phyloP scores from a whole-genome alignment of 2,113 vertebrate genomes.

The Delphinus delphis region DNA sequence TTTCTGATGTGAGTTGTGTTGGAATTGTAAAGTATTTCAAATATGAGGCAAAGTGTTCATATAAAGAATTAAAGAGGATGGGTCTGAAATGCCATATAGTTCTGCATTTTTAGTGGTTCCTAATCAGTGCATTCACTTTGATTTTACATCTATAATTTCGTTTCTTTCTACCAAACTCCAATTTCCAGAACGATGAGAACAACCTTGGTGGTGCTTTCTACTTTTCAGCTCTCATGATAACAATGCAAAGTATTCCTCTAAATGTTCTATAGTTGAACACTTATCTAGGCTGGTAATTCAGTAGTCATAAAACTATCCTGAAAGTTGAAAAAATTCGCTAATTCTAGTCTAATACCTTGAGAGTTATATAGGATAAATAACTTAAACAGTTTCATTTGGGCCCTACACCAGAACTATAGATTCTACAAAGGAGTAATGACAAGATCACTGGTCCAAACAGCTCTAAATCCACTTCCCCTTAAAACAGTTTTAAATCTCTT shows the following conservation, averaged over 20 bases:
- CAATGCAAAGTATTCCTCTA: background rate
- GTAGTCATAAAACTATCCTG: background rate
- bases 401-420: background rate
- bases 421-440: background rate
- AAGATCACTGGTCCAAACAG: background rate
- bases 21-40: background rate
- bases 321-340: background rate
- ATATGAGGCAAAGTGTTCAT: background rate
- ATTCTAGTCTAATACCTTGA: background rate
- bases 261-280: background rate
- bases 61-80: background rate
- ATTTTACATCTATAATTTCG: background rate
- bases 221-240: background rate
- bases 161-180: conserved; percentile 4
- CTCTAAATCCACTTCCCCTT: background rate
- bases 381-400: background rate
- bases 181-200: background rate
- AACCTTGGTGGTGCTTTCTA: background rate
- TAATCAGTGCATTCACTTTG: background rate
- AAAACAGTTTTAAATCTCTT: conserved; percentile 1
- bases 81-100: background rate
- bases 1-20: background rate
- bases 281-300: background rate
- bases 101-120: background rate
- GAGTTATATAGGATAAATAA: background rate